Conservation (phyloP, 1,140 invertebrate species). For the Euura saliciscinereae region DNA sequence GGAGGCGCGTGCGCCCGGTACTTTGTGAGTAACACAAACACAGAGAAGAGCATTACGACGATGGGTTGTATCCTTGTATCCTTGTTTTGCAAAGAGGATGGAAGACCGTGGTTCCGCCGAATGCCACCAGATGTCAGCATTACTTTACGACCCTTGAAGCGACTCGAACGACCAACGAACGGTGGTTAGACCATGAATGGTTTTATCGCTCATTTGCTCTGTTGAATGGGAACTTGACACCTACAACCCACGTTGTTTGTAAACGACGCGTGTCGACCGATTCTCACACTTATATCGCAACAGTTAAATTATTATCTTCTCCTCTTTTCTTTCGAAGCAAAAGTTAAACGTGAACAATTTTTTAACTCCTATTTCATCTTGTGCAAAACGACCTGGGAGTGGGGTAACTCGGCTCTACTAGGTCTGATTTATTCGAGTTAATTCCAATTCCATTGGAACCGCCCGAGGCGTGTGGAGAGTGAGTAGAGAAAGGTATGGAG, state of each 20-base stretch:
- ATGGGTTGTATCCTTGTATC: no score
- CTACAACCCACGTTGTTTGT: not conserved
- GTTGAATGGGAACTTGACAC: slow-evolving; percentile 5
- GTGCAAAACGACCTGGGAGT: slow-evolving; percentile 30
- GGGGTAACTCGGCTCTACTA: slow-evolving; percentile 16
- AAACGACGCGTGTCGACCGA: not conserved
- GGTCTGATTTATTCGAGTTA: slow-evolving; percentile 61
- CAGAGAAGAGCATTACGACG: no score
- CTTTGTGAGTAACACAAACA: not conserved
- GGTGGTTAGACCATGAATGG: slow-evolving; percentile 43
- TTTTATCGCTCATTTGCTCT: slow-evolving; percentile 33
- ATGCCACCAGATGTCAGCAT: slow-evolving; percentile 50
- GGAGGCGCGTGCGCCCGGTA: slow-evolving; percentile 44
- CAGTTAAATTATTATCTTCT: not conserved
- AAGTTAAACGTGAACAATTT: not conserved
- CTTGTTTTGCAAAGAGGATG: no score
- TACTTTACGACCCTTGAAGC: slow-evolving; percentile 51
- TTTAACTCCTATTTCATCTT: not conserved
- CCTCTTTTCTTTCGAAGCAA: not conserved
- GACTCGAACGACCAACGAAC: slow-evolving; percentile 23
- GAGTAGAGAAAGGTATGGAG: slow-evolving; percentile 25
- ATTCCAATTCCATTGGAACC: slow-evolving; percentile 63
- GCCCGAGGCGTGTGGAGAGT: slow-evolving; percentile 43
- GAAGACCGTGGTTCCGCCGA: slow-evolving; percentile 38
- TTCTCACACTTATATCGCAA: no score